Evolutionary conservation across 2,797 vertebrate genomes (phyloP).

Genomic region (Bradypodion ventrale): DNA sequence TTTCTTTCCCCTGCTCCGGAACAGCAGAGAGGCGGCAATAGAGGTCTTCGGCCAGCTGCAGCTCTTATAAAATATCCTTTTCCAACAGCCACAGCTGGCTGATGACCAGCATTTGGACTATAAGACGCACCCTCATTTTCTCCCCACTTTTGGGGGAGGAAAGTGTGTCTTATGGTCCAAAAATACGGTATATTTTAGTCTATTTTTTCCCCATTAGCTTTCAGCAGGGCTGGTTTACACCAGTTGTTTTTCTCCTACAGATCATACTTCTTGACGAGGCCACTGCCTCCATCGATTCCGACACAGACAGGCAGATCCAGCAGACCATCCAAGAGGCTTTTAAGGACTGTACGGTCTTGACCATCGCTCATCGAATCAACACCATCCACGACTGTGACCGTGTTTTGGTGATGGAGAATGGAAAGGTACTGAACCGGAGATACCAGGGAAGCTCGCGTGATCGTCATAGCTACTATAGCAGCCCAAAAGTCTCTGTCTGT

Average conservation of each 20-base stretch:
- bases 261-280: conserved; percentile 88
- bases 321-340: conserved; percentile 82
- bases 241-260: conserved; percentile 58
- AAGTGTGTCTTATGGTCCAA: too few relatives aligned
- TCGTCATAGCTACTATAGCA: background rate
- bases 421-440: conserved; percentile 75
- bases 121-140: too few relatives aligned
- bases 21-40: too few relatives aligned
- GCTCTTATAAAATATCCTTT: too few relatives aligned
- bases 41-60: too few relatives aligned
- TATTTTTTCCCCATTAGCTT: background rate
- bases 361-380: conserved; percentile 86
- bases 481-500: background rate
- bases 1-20: too few relatives aligned
- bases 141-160: too few relatives aligned
- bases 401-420: conserved; percentile 84
- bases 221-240: background rate
- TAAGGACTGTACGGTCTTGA: conserved; percentile 80
- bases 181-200: background rate
- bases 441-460: background rate
- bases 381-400: conserved; percentile 80
- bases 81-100: too few relatives aligned
- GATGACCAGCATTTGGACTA: too few relatives aligned
- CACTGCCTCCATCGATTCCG: conserved; percentile 85
- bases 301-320: conserved; percentile 86